Conservation (phyloP, 2,888 invertebrate species). For the Cosmopolites sordidus region DNA sequence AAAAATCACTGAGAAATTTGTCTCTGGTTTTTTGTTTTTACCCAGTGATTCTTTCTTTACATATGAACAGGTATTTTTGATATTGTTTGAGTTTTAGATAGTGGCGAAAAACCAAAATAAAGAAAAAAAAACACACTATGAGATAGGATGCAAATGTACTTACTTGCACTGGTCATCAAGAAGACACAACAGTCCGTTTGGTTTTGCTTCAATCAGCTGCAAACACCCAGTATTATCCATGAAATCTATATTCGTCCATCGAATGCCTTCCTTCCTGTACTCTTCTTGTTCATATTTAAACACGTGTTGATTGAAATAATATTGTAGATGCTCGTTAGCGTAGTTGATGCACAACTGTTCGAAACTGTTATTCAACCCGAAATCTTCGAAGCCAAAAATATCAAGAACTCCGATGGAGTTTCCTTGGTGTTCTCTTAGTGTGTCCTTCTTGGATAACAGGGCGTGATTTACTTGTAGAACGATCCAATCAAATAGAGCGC, state of each 20-base stretch:
- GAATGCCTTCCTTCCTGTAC: slow-evolving; percentile 87
- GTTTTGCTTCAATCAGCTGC: slow-evolving; percentile 87
- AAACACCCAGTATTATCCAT: slow-evolving; percentile 94
- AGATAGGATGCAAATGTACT: slow-evolving; percentile 32
- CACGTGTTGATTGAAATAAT: slow-evolving; percentile 97
- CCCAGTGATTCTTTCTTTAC: too few species aligned
- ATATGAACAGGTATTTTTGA: too few species aligned
- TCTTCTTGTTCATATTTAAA: slow-evolving; percentile 98
- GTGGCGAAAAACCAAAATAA: too few species aligned
- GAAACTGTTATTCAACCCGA: slow-evolving; percentile 84
- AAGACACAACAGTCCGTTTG: slow-evolving; percentile 82
- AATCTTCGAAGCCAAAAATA: slow-evolving; percentile 97
- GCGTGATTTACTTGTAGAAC: slow-evolving; percentile 95
- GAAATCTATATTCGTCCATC: slow-evolving; percentile 94
- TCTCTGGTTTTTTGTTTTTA: too few species aligned
- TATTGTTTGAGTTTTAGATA: too few species aligned
- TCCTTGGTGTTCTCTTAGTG: slow-evolving; percentile 76
- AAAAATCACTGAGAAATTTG: too few species aligned
- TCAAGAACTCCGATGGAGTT: slow-evolving; percentile 93
- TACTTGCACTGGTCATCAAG: slow-evolving; percentile 96
- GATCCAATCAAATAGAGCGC: slow-evolving; percentile 96
- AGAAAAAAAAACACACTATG: neutral
- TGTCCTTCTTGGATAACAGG: slow-evolving; percentile 84
- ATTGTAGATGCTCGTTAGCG: slow-evolving; percentile 95
- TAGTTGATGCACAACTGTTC: slow-evolving; percentile 97